These are phyloP conservation scores for Capra hircus DNA, from an alignment of 2,113 vertebrate genomes.

Conservation along the genomic window DNA sequence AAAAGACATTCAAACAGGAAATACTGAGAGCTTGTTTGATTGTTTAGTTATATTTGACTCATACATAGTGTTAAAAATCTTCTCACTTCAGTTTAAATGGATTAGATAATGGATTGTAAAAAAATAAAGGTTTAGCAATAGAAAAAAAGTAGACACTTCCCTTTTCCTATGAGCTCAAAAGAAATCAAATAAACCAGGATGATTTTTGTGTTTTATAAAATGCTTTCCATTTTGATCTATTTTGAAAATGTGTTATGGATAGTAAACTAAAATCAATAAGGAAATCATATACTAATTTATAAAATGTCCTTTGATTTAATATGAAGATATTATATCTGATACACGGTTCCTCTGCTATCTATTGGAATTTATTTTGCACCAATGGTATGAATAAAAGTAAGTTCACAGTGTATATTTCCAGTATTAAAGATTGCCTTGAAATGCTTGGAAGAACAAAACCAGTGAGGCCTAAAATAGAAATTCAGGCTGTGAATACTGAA, in stretches of 20 bases:
- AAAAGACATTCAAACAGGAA: background rate
- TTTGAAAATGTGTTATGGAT: background rate
- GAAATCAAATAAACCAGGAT: background rate
- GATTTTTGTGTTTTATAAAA: slow-evolving; percentile 3
- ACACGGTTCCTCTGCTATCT: background rate
- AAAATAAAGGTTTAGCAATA: background rate
- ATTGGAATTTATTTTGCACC: background rate
- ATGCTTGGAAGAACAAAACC: background rate
- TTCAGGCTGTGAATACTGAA: background rate
- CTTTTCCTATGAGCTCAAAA: background rate
- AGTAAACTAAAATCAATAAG: background rate
- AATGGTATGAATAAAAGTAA: background rate
- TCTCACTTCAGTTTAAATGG: background rate
- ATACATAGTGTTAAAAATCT: background rate
- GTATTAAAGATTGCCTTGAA: background rate
- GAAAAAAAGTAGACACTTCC: background rate
- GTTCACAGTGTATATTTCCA: background rate
- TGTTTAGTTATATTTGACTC: background rate
- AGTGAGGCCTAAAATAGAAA: background rate
- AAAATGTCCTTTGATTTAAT: background rate
- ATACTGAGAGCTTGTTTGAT: background rate
- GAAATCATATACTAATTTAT: background rate
- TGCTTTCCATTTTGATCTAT: background rate
- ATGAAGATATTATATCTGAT: background rate
- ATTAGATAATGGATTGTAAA: background rate